A percentile compares a stretch with the other conserved stretches of the same genome.
These are phyloP conservation scores for Brachionus asplanchnoidis DNA, from an alignment of 1,140 invertebrate species.

Conservation along the genomic window DNA sequence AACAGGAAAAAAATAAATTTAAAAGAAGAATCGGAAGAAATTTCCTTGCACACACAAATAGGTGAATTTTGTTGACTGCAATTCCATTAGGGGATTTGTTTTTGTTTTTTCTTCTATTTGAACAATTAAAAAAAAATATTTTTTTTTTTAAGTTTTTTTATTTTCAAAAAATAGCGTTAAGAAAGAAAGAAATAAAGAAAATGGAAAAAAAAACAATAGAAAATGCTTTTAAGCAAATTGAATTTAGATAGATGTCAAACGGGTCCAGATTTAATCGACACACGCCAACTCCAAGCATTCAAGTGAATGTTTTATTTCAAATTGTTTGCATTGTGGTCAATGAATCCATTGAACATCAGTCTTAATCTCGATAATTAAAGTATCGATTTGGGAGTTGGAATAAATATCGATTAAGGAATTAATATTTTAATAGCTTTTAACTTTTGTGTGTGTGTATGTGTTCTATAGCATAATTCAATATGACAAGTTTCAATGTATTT, in stretches of 20 bases:
- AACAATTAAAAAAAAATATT: not conserved
- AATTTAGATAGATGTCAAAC: not conserved
- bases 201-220: too few species aligned
- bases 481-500: slow-evolving; percentile 11
- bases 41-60: not conserved
- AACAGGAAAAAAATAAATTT: slow-evolving; percentile 13
- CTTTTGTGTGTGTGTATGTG: not conserved
- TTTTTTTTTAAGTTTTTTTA: not conserved
- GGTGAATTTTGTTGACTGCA: not conserved
- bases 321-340: not conserved
- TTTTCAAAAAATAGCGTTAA: not conserved
- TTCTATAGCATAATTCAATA: not conserved
- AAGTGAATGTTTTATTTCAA: not conserved
- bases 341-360: not conserved
- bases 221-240: not conserved
- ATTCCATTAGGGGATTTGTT: not conserved
- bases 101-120: not conserved
- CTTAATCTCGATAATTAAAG: slow-evolving; percentile 31
- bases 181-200: too few species aligned
- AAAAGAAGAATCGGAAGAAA: slow-evolving; percentile 1
- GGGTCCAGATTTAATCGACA: not conserved
- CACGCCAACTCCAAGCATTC: not conserved
- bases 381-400: not conserved
- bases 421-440: slow-evolving; percentile 1
- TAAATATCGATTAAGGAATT: slow-evolving; percentile 38